Evolutionary conservation across 2,797 vertebrate genomes (phyloP).

Genomic region (Acropternis orthonyx): DNA sequence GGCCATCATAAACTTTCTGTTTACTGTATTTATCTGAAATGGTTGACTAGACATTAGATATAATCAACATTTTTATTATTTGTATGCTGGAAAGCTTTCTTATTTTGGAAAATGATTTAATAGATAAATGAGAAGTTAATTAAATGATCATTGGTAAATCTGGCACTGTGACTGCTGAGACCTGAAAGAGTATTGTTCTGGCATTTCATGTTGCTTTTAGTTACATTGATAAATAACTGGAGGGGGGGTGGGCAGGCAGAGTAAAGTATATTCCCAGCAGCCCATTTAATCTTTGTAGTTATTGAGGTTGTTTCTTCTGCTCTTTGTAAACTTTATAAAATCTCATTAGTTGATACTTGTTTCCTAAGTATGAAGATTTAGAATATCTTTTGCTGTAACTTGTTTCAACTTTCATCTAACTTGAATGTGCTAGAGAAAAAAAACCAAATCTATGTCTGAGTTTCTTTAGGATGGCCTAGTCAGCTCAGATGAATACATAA

Average conservation of each 20-base stretch:
- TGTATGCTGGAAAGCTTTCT: background rate
- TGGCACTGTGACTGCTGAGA: background rate
- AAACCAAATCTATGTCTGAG: rapidly evolving
- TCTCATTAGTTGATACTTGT: background rate
- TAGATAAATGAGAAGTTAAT: background rate
- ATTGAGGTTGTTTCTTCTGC: background rate
- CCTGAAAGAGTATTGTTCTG: background rate
- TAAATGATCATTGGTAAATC: background rate
- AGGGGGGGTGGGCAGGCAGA: too few relatives aligned
- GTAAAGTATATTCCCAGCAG: background rate
- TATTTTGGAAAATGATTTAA: background rate
- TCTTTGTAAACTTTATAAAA: background rate
- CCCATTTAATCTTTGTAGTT: background rate
- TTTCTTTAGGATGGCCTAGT: background rate
- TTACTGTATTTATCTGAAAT: background rate
- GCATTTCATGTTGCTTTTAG: background rate
- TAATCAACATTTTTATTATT: background rate
- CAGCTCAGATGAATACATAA: background rate
- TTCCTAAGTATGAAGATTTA: background rate
- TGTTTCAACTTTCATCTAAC: background rate
- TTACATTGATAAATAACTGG: background rate
- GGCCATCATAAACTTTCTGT: background rate
- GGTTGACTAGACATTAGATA: background rate
- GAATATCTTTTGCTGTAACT: background rate
- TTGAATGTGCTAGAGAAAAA: background rate